Base-by-base conservation (phyloP, 1,140 invertebrate genomes). In the Laupala kohalensis region DNA sequence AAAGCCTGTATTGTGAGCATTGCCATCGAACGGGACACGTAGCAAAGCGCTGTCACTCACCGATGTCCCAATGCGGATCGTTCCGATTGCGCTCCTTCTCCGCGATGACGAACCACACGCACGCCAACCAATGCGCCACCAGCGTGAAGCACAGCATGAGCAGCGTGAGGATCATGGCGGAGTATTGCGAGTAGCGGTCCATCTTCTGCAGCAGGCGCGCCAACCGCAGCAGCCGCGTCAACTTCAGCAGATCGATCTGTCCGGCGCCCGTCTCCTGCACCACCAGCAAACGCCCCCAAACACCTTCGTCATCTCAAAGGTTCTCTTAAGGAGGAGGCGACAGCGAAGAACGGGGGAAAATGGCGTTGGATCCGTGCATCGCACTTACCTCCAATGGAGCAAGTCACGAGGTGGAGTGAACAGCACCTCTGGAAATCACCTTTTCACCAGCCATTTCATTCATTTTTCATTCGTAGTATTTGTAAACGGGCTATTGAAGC, bases 41-140 rank as follows among this genome's bases (percentile, higher is more conserved):
- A n/a, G n/a, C n/a, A n/a, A n/a, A 25, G 13, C 15, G 68, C 6
- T 67, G 66, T n/a, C 26, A 79, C 84, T 89, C 81, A 94, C 92
- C 89, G 77, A 92, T 84, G 81, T 92, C 88, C 88, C 90, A 92
- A 70, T 89, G 86, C 69, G 83, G 83, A 74, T 84, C 86, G 77
- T 92, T 86, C 62, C 81, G 81, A 72, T 89, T 83, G 76, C 89
- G 86, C 82, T 97, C 96, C 75, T 91, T 90, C 74, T 94, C 91
- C 2, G 95, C 97, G 74, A 99, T 98, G 69, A 98, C 94, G 82
- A 96, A 96, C 95, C 97, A 99, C 75, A 98, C 91, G 81, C 97
- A 99, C n/a, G 97, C 97, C 64, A 99, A 84, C 97, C 97, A 99
- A 84, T 99, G 97, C 27, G 97, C 97, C 63, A 98, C 92, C 71